Conservation (phyloP, 1,140 invertebrate species). For the Samia ricini region DNA sequence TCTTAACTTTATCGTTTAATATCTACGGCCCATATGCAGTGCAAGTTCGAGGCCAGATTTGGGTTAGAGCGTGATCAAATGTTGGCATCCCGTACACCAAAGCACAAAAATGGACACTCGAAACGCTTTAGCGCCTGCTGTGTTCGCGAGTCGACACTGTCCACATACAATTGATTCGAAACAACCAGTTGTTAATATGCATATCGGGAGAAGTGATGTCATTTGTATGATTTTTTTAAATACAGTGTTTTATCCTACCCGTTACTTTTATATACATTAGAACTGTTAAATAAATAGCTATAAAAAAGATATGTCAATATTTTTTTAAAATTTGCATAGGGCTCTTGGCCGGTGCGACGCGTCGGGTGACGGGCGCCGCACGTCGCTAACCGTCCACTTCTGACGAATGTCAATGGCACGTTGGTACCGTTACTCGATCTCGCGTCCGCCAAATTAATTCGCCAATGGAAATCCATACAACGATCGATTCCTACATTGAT, state of each 20-base stretch:
- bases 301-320: no score
- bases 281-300: no score
- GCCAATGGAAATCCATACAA: slow-evolving; percentile 64
- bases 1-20: not conserved
- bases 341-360: not conserved
- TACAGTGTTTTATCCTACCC: no score
- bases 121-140: no score
- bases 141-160: no score
- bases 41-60: no score
- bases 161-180: not conserved
- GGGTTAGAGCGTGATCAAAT: no score
- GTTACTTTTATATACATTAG: not conserved
- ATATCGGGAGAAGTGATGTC: not conserved
- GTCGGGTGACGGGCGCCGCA: slow-evolving; percentile 14
- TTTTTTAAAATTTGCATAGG: not conserved
- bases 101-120: no score
- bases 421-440: slow-evolving; percentile 71
- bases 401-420: slow-evolving; percentile 75
- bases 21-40: no score
- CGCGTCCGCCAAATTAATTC: slow-evolving; percentile 72
- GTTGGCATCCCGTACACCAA: no score
- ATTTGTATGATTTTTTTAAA: no score
- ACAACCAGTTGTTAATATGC: not conserved
- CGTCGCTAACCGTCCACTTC: slow-evolving; percentile 40
- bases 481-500: slow-evolving; percentile 60